These are phyloP conservation scores for Drosophila bifasciata DNA, from an alignment of 1,140 invertebrate genomes.

Conservation along the genomic window DNA sequence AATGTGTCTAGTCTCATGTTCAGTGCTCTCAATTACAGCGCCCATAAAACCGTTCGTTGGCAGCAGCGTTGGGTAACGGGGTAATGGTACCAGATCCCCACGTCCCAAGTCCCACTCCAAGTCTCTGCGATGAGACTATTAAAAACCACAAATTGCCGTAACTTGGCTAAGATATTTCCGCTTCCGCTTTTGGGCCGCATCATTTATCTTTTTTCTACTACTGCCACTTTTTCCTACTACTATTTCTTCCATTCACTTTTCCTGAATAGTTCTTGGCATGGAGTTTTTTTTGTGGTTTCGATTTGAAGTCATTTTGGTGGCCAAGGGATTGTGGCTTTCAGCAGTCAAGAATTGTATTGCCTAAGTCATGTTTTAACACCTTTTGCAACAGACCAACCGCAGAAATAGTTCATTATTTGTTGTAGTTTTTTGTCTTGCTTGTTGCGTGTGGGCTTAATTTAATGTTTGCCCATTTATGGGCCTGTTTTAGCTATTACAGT, in stretches of 20 bases:
- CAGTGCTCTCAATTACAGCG: slow-evolving; percentile 57
- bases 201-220: slow-evolving; percentile 55
- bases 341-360: slow-evolving; percentile 19
- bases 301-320: slow-evolving; percentile 29
- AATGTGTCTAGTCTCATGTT: slow-evolving; percentile 40
- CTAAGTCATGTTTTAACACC: slow-evolving; percentile 28
- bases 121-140: slow-evolving; percentile 31
- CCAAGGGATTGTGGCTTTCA: slow-evolving; percentile 7
- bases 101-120: too few species aligned
- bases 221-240: slow-evolving; percentile 19
- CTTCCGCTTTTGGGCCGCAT: slow-evolving; percentile 61
- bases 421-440: too few species aligned
- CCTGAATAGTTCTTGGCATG: slow-evolving; percentile 23
- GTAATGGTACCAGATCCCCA: slow-evolving; percentile 15
- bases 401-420: slow-evolving; percentile 2
- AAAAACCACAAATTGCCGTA: slow-evolving; percentile 76
- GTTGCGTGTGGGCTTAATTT: not conserved
- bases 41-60: slow-evolving; percentile 45
- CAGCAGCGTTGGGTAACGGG: not conserved
- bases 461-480: slow-evolving; percentile 10
- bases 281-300: slow-evolving; percentile 32
- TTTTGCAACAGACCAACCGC: slow-evolving; percentile 5
- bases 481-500: too few species aligned
- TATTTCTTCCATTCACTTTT: slow-evolving; percentile 4
- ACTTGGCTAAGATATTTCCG: slow-evolving; percentile 76